Base-by-base conservation (phyloP, 2,888 invertebrate species). In the Dastarcus helophoroides region DNA sequence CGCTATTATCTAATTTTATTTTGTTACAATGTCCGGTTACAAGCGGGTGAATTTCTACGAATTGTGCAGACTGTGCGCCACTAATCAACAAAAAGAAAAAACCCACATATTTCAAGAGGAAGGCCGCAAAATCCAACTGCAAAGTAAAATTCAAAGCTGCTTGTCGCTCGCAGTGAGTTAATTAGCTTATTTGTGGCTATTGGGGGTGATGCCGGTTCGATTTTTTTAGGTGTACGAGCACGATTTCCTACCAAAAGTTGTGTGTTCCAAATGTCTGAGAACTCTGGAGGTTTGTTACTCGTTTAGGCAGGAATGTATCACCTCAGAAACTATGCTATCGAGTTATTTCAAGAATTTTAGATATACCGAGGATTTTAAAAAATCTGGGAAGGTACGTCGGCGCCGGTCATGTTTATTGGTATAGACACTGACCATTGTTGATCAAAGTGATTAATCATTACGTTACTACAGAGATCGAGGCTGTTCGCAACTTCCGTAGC, bases 41-140 rank as follows among this genome's bases (percentile, higher is more conserved):
- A 71, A 73, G 46, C 70, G 74, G 48, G 78, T 78, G 21, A 76
- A 75, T 58, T 79, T 74, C 55, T 76, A 74, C 54, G 79, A 79
- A 60, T 59, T 79, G 46, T 79, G 79, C 52, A 68, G 78, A 44
- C 60, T 79, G 39, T 79, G 78, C 54, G 77, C 76, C 7, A 76
- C 76, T 11, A 71, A 71, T 40, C 76, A 72, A 48, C 71, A 74
- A 48, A 71, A 72, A 35, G 68, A 67, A 41, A 76, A 73, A 57
- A 69, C 73, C 41, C 70, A 77, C 53, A 74, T 79, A 44, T 79
- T 74, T 50, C 71, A 74, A 22, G 67, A 71, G 36, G 76, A 78
- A 48, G 76, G 76, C 15, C 68, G 69, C 37, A 69, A 70, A 47
- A 68, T 73, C 47, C 71, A 76, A 47, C 61, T 79, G 11, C 69